phyloP scores from a whole-genome alignment of 1,140 invertebrate genomes.

The Papilio polytes region DNA sequence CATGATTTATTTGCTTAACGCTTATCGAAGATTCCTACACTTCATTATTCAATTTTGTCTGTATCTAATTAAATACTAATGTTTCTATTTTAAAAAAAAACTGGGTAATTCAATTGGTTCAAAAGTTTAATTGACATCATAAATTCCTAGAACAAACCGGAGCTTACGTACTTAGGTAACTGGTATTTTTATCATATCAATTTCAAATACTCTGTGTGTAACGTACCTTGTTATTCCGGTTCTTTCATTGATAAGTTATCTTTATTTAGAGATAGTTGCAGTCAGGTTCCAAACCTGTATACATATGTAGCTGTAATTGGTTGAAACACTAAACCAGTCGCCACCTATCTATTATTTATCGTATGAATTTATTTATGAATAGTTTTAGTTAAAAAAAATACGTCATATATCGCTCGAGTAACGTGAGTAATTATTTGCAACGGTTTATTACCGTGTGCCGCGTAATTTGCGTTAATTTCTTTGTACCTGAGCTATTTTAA shows the following conservation, averaged over 20 bases:
- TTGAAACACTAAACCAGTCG: slow-evolving; percentile 11
- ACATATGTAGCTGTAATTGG: slow-evolving; percentile 34
- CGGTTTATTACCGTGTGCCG: neutral
- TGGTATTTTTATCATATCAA: slow-evolving; percentile 32
- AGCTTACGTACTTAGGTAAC: slow-evolving; percentile 22
- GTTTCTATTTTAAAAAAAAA: neutral
- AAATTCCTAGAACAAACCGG: neutral
- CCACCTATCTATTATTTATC: neutral
- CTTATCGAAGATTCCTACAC: slow-evolving; percentile 47
- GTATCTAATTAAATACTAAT: slow-evolving; percentile 5
- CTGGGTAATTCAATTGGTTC: neutral
- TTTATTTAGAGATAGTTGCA: slow-evolving; percentile 30
- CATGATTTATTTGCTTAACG: slow-evolving; percentile 72
- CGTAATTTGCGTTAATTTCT: neutral
- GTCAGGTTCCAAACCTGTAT: slow-evolving; percentile 29
- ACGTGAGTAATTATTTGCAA: neutral
- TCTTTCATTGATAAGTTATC: slow-evolving; percentile 37
- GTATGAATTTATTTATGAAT: neutral
- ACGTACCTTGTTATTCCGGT: slow-evolving; percentile 13
- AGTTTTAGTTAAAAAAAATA: neutral
- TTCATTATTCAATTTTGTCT: slow-evolving; percentile 1
- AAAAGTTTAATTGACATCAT: neutral
- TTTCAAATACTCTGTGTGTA: slow-evolving; percentile 27
- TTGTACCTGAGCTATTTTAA: neutral
- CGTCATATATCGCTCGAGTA: neutral